Evolutionary conservation across 2,797 vertebrate species (phyloP).

Genomic region (Bufotes viridis): DNA sequence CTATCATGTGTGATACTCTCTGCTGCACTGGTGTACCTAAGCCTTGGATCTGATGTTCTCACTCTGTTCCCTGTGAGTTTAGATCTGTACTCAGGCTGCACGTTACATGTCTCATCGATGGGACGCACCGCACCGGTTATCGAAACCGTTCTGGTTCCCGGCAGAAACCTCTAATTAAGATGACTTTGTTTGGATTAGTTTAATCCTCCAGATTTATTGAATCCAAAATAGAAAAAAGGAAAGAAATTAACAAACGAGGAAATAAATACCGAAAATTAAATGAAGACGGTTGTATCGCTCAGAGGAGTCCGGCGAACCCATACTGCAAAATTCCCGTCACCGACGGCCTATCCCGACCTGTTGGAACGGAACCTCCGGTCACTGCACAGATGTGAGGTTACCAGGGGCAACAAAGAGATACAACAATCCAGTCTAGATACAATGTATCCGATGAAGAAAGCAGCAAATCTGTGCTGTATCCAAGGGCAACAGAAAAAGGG

Average conservation of each 20-base stretch:
- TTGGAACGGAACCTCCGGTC: background rate
- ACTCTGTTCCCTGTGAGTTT: background rate
- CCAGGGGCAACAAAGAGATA: background rate
- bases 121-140: too few species aligned
- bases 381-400: background rate
- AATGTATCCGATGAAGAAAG: background rate
- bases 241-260: background rate
- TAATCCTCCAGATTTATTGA: slow-evolving; percentile 8
- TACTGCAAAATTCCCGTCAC: background rate
- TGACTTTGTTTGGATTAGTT: slow-evolving; percentile 7
- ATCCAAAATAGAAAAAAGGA: slow-evolving; percentile 8
- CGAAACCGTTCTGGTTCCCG: background rate
- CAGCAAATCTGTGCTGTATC: background rate
- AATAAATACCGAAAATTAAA: background rate
- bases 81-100: background rate
- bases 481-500: background rate
- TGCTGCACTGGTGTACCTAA: too few species aligned
- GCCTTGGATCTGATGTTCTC: background rate
- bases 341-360: background rate
- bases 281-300: background rate
- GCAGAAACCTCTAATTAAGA: slow-evolving; percentile 1
- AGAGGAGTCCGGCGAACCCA: background rate
- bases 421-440: background rate
- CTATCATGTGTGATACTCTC: too few species aligned
- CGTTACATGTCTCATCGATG: background rate